Percentiles rank a stretch among this genome's conserved stretches.
Conservation (phyloP, 2,888 invertebrate genomes). For the Caenorhabditis virilis region DNA sequence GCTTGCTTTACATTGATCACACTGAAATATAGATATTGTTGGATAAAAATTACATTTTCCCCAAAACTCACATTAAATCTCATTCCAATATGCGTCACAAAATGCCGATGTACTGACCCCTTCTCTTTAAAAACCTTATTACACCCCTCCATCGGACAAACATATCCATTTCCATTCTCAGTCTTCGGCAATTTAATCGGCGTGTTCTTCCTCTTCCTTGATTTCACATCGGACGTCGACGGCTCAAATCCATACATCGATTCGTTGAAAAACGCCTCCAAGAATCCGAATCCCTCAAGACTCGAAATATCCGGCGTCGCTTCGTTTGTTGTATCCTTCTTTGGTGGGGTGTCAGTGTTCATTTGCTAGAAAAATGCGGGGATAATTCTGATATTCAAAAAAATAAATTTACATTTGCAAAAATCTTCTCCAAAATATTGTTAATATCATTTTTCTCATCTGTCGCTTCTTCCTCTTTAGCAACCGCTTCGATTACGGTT, state of each 20-base stretch:
- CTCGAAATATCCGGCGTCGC: not conserved
- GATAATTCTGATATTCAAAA: not conserved
- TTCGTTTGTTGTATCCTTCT: not conserved
- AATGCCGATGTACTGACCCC: conserved; percentile 35
- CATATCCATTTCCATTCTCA: conserved; percentile 27
- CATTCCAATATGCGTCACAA: conserved; percentile 38
- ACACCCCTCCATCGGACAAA: conserved; percentile 37
- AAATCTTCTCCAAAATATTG: conserved; percentile 4
- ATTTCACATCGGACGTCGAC: conserved; percentile 1
- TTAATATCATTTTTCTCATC: conserved; percentile 1
- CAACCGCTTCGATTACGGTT: not conserved
- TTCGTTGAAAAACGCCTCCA: conserved; percentile 19
- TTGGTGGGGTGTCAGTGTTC: not conserved
- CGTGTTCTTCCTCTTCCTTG: conserved; percentile 20
- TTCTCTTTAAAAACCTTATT: conserved; percentile 39
- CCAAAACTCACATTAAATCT: conserved; percentile 29
- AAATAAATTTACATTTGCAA: not conserved
- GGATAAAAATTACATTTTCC: not conserved
- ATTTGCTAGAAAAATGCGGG: not conserved
- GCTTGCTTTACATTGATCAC: conserved; percentile 34
- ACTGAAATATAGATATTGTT: conserved; percentile 15
- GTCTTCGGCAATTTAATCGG: conserved; percentile 33
- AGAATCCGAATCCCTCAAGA: conserved; percentile 10
- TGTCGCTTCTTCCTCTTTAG: not conserved
- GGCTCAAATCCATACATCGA: conserved; percentile 12